These are phyloP conservation scores for Meloidogyne floridensis DNA, from an alignment of 1,140 invertebrate species.

Conservation along the genomic window DNA sequence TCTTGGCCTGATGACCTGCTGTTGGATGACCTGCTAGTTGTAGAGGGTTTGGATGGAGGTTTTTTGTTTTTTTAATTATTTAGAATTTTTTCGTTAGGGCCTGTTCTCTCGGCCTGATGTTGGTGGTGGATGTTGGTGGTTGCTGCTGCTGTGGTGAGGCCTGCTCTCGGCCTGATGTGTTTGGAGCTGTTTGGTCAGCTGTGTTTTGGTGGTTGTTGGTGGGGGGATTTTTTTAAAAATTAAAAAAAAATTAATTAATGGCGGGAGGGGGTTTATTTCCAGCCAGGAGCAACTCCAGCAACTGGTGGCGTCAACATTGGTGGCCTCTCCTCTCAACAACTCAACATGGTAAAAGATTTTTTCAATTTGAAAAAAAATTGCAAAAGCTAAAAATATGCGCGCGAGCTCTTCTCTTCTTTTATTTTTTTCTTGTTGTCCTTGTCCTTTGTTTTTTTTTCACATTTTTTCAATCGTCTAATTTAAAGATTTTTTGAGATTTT, in stretches of 20 bases:
- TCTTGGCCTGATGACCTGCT: no score
- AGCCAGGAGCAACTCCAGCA: background rate
- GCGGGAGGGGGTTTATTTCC: background rate
- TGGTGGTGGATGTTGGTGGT: background rate
- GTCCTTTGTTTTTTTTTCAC: background rate
- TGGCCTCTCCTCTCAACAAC: background rate
- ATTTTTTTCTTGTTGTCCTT: background rate
- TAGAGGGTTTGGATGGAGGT: no score
- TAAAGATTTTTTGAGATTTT: background rate
- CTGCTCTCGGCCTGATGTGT: background rate
- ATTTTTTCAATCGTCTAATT: background rate
- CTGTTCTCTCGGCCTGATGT: no score
- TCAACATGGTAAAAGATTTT: background rate
- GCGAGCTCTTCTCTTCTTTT: background rate
- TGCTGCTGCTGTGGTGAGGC: background rate
- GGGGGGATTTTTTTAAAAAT: background rate
- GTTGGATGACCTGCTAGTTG: no score
- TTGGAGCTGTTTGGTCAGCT: background rate
- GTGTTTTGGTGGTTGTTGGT: background rate
- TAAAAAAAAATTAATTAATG: background rate
- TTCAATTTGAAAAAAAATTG: background rate
- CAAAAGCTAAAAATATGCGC: slow-evolving; percentile 6
- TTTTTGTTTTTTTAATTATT: no score
- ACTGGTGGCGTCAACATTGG: background rate
- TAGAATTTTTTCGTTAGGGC: no score